Evolutionary conservation across 2,113 vertebrate species (phyloP).

Genomic region (Coryphaenoides rupestris): DNA sequence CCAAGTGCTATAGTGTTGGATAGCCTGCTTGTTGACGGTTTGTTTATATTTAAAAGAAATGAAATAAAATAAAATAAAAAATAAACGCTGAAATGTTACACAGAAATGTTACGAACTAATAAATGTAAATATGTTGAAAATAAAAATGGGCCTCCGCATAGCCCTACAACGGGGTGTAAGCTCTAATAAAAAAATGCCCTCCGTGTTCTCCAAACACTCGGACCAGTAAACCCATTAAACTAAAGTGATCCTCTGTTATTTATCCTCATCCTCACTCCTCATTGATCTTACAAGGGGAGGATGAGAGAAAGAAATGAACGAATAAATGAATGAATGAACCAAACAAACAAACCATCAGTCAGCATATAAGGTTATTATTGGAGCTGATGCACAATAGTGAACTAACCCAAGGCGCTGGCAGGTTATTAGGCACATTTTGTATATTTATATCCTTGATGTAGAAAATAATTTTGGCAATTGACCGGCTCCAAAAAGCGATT

Average conservation of each 20-base stretch:
- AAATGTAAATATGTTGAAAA: constrained; percentile 43
- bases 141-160: constrained; percentile 41
- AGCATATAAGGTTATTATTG: constrained; percentile 62
- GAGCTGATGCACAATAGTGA: constrained; percentile 79
- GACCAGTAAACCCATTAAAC: constrained; percentile 48
- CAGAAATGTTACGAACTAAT: constrained; percentile 56
- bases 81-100: constrained; percentile 36
- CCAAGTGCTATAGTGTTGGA: constrained; percentile 62
- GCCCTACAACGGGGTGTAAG: constrained; percentile 40
- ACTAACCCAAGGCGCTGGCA: constrained; percentile 93
- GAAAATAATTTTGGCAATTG: constrained; percentile 62
- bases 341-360: constrained; percentile 66
- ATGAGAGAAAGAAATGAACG: not conserved
- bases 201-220: constrained; percentile 41
- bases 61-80: no score
- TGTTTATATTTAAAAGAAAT: constrained; percentile 45
- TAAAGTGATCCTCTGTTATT: constrained; percentile 34
- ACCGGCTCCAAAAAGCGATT: constrained; percentile 51
- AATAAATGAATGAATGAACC: constrained; percentile 55
- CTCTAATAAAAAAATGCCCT: constrained; percentile 36
- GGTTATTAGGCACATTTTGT: constrained; percentile 96
- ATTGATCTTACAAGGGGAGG: constrained; percentile 21
- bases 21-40: constrained; percentile 31
- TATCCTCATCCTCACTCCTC: constrained; percentile 41
- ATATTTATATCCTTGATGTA: constrained; percentile 81